Conservation (phyloP, 2,113 vertebrate genomes). For the Amphilophus citrinellus region DNA sequence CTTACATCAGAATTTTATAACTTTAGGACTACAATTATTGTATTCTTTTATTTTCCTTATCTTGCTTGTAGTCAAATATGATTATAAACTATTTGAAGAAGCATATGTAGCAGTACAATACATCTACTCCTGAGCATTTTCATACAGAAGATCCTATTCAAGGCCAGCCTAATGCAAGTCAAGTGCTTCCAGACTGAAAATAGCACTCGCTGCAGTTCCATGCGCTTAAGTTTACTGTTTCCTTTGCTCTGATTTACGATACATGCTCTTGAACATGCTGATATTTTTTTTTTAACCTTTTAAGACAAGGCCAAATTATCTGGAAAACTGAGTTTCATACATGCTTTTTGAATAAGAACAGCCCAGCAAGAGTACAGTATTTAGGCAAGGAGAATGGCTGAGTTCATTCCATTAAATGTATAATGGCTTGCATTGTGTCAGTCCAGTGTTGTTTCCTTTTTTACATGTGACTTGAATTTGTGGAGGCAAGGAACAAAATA, state of each 20-base stretch:
- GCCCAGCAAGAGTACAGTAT: constrained; percentile 7
- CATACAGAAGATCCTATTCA: constrained; percentile 46
- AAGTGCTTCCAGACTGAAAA: constrained; percentile 55
- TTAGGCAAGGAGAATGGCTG: constrained; percentile 12
- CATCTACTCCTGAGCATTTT: constrained; percentile 6
- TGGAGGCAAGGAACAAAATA: constrained; percentile 24
- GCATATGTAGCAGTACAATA: neutral
- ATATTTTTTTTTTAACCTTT: neutral
- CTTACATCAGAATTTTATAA: neutral
- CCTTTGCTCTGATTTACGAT: constrained; percentile 1
- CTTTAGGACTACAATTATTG: neutral
- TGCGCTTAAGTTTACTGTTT: constrained; percentile 10
- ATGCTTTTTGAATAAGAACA: constrained; percentile 17
- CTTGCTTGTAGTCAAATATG: constrained; percentile 1
- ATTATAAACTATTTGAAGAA: constrained; percentile 19
- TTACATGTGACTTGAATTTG: constrained; percentile 47
- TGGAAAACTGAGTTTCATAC: neutral
- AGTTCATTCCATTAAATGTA: constrained; percentile 36
- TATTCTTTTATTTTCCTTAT: neutral
- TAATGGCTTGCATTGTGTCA: constrained; percentile 20
- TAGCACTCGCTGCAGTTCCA: constrained; percentile 33
- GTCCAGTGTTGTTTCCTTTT: constrained; percentile 44
- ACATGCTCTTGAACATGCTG: neutral
- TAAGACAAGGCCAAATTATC: neutral
- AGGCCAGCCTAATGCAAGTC: constrained; percentile 48